Percentiles rank a stretch among this genome's conserved stretches.
Evolutionary conservation across 2,888 invertebrate genomes (phyloP).

Genomic region (Sinelater perroti): DNA sequence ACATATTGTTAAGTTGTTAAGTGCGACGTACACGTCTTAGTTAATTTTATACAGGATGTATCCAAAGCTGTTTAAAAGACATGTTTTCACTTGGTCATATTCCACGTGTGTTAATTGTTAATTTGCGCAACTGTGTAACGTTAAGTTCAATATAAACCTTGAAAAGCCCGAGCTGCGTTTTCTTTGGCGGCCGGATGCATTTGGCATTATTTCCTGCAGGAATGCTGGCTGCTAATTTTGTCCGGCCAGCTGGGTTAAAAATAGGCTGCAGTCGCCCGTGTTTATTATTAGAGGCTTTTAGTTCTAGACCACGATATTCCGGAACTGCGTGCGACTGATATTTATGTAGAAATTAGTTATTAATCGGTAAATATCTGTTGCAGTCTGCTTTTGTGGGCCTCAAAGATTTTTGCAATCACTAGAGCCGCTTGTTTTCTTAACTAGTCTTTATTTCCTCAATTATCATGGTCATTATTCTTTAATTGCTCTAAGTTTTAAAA

Average conservation of each 20-base stretch:
- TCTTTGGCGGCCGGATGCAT: slow-evolving; percentile 13
- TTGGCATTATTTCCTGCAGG: slow-evolving; percentile 28
- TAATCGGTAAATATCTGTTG: slow-evolving; percentile 22
- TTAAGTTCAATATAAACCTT: slow-evolving; percentile 15
- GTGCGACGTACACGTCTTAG: neutral
- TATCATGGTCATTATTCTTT: slow-evolving; percentile 15
- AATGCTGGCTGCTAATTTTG: slow-evolving; percentile 41
- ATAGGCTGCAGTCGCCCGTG: slow-evolving; percentile 46
- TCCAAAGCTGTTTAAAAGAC: slow-evolving; percentile 9
- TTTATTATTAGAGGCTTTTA: slow-evolving; percentile 54
- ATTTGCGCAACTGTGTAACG: slow-evolving; percentile 10
- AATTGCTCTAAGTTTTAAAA: slow-evolving; percentile 11
- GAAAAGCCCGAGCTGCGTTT: neutral
- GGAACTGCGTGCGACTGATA: slow-evolving; percentile 10
- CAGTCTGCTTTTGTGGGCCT: neutral
- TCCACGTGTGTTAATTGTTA: slow-evolving; percentile 18
- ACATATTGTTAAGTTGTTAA: slow-evolving; percentile 5
- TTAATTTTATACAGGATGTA: neutral
- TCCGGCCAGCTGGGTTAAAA: slow-evolving; percentile 43
- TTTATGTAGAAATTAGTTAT: slow-evolving; percentile 21
- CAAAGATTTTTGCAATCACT: no score
- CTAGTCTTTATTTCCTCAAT: no score
- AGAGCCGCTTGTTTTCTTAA: no score
- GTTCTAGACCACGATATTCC: slow-evolving; percentile 47
- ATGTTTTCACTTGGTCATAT: slow-evolving; percentile 14